phyloP scores from a whole-genome alignment of 2,113 vertebrate genomes.

The Ancistrus triradiatus region DNA sequence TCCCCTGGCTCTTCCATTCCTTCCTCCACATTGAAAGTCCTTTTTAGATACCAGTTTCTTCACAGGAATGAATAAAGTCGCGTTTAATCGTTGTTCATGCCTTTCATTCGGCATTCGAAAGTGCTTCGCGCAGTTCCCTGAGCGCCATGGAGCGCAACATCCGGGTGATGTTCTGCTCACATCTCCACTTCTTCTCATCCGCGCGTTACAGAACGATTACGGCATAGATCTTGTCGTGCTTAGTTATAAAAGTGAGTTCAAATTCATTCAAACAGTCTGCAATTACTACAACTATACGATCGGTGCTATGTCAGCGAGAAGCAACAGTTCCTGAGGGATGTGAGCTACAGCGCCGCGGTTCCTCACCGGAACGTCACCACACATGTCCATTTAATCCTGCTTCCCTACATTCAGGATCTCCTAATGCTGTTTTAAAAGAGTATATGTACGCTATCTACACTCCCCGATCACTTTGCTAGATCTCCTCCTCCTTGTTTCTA shows the following conservation, averaged over 20 bases:
- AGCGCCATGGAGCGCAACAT: conserved; percentile 65
- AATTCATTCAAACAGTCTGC: background rate
- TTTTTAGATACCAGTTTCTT: conserved; percentile 33
- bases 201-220: background rate
- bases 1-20: conserved; percentile 71
- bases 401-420: no score
- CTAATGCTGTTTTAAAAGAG: no score
- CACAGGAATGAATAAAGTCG: background rate
- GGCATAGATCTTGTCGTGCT: no score
- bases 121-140: conserved; percentile 50
- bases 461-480: no score
- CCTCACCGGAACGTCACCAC: no score
- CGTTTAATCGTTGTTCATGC: conserved; percentile 6
- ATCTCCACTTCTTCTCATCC: conserved; percentile 19
- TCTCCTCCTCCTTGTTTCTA: no score
- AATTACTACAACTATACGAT: background rate
- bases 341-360: background rate
- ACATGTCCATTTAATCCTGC: no score
- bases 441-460: no score
- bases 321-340: conserved; percentile 16
- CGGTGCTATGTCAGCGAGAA: background rate
- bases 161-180: conserved; percentile 63
- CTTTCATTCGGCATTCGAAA: conserved; percentile 46
- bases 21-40: conserved; percentile 66
- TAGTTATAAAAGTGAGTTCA: background rate